phyloP scores from a whole-genome alignment of 2,113 vertebrate species.

The Delphinapterus leucas region DNA sequence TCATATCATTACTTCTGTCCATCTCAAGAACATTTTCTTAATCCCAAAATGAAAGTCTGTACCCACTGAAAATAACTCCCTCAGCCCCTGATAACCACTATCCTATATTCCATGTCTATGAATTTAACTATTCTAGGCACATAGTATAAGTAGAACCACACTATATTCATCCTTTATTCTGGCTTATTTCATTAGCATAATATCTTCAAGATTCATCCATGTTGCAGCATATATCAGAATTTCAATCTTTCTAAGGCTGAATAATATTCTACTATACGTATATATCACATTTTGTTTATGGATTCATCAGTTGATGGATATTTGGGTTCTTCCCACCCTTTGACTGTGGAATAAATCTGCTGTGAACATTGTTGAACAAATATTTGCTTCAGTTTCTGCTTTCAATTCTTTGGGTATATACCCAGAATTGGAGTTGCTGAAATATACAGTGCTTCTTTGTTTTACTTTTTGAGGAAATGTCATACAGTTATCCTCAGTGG shows the following conservation, averaged over 20 bases:
- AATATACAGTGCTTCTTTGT: background rate
- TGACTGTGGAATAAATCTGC: background rate
- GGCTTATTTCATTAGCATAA: background rate
- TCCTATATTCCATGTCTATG: background rate
- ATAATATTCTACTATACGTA: background rate
- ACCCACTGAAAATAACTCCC: background rate
- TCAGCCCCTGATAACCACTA: background rate
- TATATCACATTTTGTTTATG: background rate
- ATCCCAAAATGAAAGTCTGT: background rate
- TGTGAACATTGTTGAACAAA: background rate
- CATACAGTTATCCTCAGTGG: background rate
- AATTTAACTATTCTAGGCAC: background rate
- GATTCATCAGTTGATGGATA: background rate
- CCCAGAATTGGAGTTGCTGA: background rate
- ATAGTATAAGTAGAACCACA: background rate
- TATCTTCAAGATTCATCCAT: background rate
- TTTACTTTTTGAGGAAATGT: background rate
- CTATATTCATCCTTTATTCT: background rate
- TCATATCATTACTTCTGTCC: background rate
- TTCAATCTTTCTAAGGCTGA: background rate
- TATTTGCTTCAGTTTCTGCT: background rate
- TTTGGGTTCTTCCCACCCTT: background rate
- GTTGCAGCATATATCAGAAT: background rate
- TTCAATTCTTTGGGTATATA: background rate
- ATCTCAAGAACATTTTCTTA: background rate